Evolutionary conservation across 2,113 vertebrate genomes (phyloP), one percentile per base, ranked within the genome.

Genomic region (Jaculus jaculus): DNA sequence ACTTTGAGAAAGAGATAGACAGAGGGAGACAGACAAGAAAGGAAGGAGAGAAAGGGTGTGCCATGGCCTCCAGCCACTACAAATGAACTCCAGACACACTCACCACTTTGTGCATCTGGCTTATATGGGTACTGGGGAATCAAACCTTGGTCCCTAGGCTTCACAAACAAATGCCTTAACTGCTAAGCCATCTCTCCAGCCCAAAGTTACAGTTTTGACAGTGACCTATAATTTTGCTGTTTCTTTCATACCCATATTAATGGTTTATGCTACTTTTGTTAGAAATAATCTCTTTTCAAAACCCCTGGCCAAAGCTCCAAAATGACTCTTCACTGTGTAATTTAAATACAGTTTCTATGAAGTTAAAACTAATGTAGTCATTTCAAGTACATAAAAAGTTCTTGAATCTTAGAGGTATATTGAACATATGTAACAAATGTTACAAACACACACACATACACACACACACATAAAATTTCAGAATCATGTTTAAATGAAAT

Each of bases 381-480:
- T 84, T 93, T 47, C 28, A 34, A 78, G 30, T 37, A 32, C 34
- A 78, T 37, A 77, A 58, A 66, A 90, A 90, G 78, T 92, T 81
- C 42, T 60, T 42, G 79, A 96, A 85, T 95, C 71, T 90, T 95
- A 80, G 54, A 96, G 95, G 88, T 91, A 63, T 90, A 34, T 95
- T 96, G 69, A 92, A 94, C 83, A 68, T 95, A 93, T 71, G 32
- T 51, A 95, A 97, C 54, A 96, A 84, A 95, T 95, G 94, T 95
- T 96, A n/a, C n/a, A n/a, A n/a, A n/a, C n/a, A n/a, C n/a, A n/a
- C n/a, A n/a, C n/a, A n/a, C n/a, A n/a, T n/a, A n/a, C n/a, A n/a
- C n/a, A n/a, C n/a, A n/a, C n/a, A n/a, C 75, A 77, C 60, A 78
- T 60, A 39, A 95, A 92, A 87, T 92, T 78, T 58, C 65, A 85